These are phyloP conservation scores for Lasioglossum figueresi DNA, from an alignment of 2,888 invertebrate species.

Conservation along the genomic window DNA sequence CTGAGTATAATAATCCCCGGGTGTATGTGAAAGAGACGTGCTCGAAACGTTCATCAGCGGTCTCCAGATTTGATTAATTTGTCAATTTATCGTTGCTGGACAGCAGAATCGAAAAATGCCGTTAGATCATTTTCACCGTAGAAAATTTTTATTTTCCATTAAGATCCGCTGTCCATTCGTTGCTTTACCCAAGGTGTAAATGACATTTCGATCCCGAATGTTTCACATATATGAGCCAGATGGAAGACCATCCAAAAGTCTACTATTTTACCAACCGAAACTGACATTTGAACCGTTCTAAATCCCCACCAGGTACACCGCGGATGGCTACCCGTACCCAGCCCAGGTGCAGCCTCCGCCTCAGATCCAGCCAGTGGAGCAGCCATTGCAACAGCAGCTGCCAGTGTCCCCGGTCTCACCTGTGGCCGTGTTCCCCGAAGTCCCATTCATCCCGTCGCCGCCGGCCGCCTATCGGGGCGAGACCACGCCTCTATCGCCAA, in stretches of 20 bases:
- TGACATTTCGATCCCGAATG: neutral
- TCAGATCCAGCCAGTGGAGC: constrained; percentile 80
- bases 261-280: neutral
- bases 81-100: too few relatives aligned
- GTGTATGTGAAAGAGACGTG: neutral
- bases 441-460: constrained; percentile 88
- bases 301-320: constrained; percentile 86
- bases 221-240: neutral
- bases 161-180: too few relatives aligned
- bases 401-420: constrained; percentile 76
- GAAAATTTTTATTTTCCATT: too few relatives aligned
- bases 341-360: constrained; percentile 75
- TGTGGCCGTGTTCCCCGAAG: constrained; percentile 77
- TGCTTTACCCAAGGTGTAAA: neutral
- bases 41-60: neutral
- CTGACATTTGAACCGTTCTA: neutral
- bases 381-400: constrained; percentile 81
- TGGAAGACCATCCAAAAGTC: neutral
- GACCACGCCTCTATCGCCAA: constrained; percentile 84
- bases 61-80: too few relatives aligned
- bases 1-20: neutral
- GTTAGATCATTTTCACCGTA: too few relatives aligned
- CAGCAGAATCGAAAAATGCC: too few relatives aligned
- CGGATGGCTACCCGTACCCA: constrained; percentile 91
- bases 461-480: constrained; percentile 89